These are phyloP conservation scores for Theristicus caerulescens DNA, from an alignment of 2,113 vertebrate genomes.

Conservation along the genomic window DNA sequence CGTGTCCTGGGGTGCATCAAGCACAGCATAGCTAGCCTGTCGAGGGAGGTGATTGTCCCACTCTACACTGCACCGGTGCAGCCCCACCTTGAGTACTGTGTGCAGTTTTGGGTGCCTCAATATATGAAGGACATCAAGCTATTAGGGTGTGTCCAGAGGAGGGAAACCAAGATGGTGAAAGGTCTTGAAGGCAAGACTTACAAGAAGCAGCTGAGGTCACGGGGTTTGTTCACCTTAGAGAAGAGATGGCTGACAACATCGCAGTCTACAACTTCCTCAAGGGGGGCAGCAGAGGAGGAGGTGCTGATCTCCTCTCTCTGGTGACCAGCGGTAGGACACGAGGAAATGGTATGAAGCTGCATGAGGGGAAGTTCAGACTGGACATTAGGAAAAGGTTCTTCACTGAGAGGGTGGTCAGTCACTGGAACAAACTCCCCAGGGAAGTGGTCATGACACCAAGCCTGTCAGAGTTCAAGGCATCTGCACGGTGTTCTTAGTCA, in stretches of 20 bases:
- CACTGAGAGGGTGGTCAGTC: not conserved
- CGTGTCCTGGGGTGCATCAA: accelerated
- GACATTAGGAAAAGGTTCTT: not conserved
- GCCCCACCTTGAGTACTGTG: accelerated
- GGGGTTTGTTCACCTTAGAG: not conserved
- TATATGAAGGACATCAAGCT: not conserved
- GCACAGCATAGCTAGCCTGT: not conserved
- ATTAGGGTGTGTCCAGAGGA: not conserved
- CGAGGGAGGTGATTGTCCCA: not conserved
- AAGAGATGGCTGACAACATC: not conserved
- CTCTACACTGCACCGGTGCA: not conserved
- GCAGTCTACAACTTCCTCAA: not conserved
- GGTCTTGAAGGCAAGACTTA: not conserved
- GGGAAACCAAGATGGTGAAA: not conserved
- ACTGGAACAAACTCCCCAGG: not conserved
- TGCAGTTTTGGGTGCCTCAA: not conserved
- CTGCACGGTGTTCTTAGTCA: not conserved
- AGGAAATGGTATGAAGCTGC: not conserved
- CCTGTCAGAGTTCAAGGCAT: not conserved
- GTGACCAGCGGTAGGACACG: accelerated
- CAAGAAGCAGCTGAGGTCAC: not conserved
- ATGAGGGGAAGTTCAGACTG: not conserved
- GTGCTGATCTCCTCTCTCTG: not conserved
- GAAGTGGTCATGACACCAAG: not conserved
- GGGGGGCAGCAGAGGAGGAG: accelerated